Evolutionary conservation across 2,888 invertebrate species (phyloP), one percentile per base, ranked within the genome.

Genomic region (Drosophila putrida): DNA sequence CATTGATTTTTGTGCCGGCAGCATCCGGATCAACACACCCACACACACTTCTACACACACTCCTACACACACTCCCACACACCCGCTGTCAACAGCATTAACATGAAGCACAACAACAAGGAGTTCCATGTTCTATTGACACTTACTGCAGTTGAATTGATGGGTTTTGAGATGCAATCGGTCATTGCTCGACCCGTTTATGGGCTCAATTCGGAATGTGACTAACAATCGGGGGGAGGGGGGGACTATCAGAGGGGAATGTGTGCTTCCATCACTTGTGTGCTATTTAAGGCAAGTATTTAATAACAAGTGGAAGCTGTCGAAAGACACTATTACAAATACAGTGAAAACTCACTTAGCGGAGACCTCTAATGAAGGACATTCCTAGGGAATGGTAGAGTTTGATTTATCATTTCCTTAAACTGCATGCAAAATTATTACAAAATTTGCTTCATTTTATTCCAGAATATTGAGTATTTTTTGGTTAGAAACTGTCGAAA

Each of bases 101-200:
- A 54, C 53, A 20, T 47, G 46, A 46, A 13, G 46, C 31, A 31
- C 31, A 47, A 46, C 31, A 53, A 53, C 53, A 15, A 9, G 13
- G 43, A 46, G 58, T 59, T 59, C 51, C 55, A 60, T 78, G 76
- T 71, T 78, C 80, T 78, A 78, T 78, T 78, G 80, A 78, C 78
- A 78, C 80, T 78, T 79, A 66, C 75, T 59, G 72, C 78, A 78
- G 78, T 75, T 79, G 66, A 79, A 76, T 79, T 78, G 68, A 75
- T 75, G 77, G 63, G 50, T 54, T 68, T 54, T 68, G 78, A 49
- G 33, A 33, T 49, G 33, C 31, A 53, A 55, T 57, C 57, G 79
- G 74, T 80, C 80, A 63, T 73, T 73, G 76, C 61, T 67, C 80
- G 71, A 73, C 58, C 58, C 62, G 20, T 41, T 39, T 49, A 46